phyloP scores from a whole-genome alignment of 2,113 vertebrate species.

The Ailurus styani region DNA sequence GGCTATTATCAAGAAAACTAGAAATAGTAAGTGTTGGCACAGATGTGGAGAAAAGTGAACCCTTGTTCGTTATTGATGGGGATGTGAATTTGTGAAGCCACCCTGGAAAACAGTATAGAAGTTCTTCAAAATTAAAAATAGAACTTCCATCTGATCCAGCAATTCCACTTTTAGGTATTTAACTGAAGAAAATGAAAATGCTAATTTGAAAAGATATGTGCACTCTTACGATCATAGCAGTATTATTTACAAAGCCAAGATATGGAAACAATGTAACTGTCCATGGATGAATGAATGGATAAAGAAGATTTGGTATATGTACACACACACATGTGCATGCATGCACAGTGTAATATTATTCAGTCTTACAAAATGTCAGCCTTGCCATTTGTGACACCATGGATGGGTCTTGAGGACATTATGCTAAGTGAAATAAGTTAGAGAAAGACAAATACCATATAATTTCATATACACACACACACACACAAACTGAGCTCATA shows the following conservation, averaged over 20 bases:
- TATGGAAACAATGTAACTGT: not conserved
- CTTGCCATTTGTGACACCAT: not conserved
- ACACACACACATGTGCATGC: not conserved
- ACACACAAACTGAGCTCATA: not conserved
- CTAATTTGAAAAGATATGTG: not conserved
- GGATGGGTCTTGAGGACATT: not conserved
- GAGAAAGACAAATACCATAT: not conserved
- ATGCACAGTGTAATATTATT: not conserved
- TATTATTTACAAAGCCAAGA: not conserved
- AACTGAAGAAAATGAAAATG: not conserved
- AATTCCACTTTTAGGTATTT: not conserved
- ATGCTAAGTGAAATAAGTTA: not conserved
- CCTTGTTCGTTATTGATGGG: not conserved
- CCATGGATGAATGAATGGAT: not conserved
- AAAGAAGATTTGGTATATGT: not conserved
- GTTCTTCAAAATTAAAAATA: not conserved
- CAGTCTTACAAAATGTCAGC: not conserved
- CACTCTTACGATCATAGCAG: not conserved
- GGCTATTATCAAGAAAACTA: not conserved
- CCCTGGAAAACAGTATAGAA: not conserved
- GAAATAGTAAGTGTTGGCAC: not conserved
- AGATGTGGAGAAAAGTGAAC: not conserved
- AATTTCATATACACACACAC: not conserved
- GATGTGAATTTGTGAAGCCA: not conserved
- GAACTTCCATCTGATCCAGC: not conserved